Evolutionary conservation across 2,888 invertebrate genomes (phyloP).

Genomic region (Drosophila engyochracea): DNA sequence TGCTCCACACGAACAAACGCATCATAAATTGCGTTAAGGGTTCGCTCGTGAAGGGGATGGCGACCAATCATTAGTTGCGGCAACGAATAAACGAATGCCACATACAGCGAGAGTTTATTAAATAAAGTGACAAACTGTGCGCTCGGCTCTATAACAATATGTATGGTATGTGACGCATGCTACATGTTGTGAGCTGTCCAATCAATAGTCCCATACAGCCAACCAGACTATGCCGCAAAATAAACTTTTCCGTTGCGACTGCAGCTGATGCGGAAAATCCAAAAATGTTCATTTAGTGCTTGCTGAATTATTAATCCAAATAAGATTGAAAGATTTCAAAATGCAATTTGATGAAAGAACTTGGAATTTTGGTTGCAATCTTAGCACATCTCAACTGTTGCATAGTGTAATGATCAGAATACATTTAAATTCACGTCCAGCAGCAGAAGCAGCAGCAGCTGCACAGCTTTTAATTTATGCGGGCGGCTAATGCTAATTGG

Average conservation of each 20-base stretch:
- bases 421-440: neutral
- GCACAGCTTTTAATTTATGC: neutral
- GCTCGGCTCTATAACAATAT: slow-evolving; percentile 6
- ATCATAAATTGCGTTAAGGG: slow-evolving; percentile 40
- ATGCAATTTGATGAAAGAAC: neutral
- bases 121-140: slow-evolving; percentile 50
- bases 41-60: neutral
- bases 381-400: neutral
- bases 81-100: slow-evolving; percentile 24
- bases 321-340: neutral
- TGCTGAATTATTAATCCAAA: neutral
- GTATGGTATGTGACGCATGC: slow-evolving; percentile 1
- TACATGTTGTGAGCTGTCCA: slow-evolving; percentile 23
- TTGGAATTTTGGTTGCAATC: neutral
- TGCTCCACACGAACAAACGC: neutral
- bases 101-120: slow-evolving; percentile 58
- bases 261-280: neutral
- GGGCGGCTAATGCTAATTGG: slow-evolving; percentile 48
- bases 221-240: neutral
- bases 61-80: slow-evolving; percentile 37
- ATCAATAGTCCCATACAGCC: slow-evolving; percentile 12
- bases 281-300: neutral
- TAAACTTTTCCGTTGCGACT: neutral
- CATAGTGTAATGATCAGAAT: neutral
- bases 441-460: neutral